These are phyloP conservation scores for Drosophila phalerata DNA, from an alignment of 2,888 invertebrate genomes.

Conservation along the genomic window DNA sequence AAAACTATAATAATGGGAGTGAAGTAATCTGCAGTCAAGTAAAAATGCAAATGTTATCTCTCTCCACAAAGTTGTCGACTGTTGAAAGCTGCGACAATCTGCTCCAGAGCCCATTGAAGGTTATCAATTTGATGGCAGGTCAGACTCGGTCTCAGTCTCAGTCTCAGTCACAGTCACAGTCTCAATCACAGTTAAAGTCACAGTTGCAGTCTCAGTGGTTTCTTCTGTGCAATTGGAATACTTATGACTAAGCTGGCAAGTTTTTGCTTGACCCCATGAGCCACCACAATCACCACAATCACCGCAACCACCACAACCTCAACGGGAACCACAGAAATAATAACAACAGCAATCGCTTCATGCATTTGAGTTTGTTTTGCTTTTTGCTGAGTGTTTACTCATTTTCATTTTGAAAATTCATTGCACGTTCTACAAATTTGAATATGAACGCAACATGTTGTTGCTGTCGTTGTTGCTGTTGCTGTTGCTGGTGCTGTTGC, in stretches of 20 bases:
- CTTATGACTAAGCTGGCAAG: conserved; percentile 71
- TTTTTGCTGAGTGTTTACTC: conserved; percentile 69
- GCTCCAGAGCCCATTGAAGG: conserved; percentile 32
- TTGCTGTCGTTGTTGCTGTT: conserved; percentile 21
- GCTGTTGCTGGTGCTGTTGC: neutral
- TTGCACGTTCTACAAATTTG: conserved; percentile 82
- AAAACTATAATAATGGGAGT: conserved; percentile 24
- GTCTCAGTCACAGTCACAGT: neutral
- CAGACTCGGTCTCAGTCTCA: conserved; percentile 24
- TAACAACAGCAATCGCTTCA: conserved; percentile 33
- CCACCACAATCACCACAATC: conserved; percentile 14
- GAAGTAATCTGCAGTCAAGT: conserved; percentile 24
- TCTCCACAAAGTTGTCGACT: conserved; percentile 57
- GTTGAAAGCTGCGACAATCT: conserved; percentile 12
- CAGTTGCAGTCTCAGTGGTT: conserved; percentile 42
- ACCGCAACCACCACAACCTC: conserved; percentile 16
- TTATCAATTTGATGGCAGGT: conserved; percentile 70
- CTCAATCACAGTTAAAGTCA: conserved; percentile 1
- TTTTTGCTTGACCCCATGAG: conserved; percentile 58
- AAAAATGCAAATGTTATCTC: conserved; percentile 63
- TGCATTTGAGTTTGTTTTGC: conserved; percentile 54
- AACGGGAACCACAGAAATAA: conserved; percentile 16
- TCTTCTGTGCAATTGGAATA: conserved; percentile 66
- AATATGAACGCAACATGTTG: conserved; percentile 68
- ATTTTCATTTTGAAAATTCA: conserved; percentile 75